phyloP scores from a whole-genome alignment of 2,888 invertebrate species.

The Orthosia gracilis region DNA sequence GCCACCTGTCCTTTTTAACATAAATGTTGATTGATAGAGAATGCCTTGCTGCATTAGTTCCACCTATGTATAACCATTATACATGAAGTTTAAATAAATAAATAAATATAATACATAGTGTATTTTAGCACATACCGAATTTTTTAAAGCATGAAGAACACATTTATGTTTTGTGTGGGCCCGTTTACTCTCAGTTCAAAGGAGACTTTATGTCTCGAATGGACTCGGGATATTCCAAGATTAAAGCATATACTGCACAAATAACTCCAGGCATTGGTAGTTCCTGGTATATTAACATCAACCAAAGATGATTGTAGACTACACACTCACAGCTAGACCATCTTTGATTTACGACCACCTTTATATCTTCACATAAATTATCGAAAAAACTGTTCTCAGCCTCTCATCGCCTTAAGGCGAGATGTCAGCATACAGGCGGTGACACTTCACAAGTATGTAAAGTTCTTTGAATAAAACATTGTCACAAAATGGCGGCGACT shows the following conservation, averaged over 20 bases:
- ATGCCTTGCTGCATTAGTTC: too few species aligned
- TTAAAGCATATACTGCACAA: neutral
- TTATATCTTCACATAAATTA: neutral
- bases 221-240: neutral
- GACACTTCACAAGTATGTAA: slow-evolving; percentile 59
- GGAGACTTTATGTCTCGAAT: neutral
- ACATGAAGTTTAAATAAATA: too few species aligned
- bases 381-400: neutral
- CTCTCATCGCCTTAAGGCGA: slow-evolving; percentile 10
- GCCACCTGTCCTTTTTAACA: too few species aligned
- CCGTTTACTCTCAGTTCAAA: neutral
- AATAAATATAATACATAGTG: too few species aligned
- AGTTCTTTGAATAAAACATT: slow-evolving; percentile 67
- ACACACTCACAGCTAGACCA: too few species aligned
- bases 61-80: too few species aligned
- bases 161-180: too few species aligned
- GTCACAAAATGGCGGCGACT: slow-evolving; percentile 40
- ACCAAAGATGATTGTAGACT: neutral
- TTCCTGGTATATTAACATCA: neutral
- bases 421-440: slow-evolving; percentile 4
- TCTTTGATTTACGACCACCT: neutral
- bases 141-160: too few species aligned
- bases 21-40: too few species aligned
- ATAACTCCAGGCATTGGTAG: neutral
- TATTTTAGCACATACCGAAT: too few species aligned